A percentile compares a stretch with the other conserved stretches of the same genome.
Conservation (phyloP, 2,113 vertebrate species). For the Coreoperca whiteheadi region DNA sequence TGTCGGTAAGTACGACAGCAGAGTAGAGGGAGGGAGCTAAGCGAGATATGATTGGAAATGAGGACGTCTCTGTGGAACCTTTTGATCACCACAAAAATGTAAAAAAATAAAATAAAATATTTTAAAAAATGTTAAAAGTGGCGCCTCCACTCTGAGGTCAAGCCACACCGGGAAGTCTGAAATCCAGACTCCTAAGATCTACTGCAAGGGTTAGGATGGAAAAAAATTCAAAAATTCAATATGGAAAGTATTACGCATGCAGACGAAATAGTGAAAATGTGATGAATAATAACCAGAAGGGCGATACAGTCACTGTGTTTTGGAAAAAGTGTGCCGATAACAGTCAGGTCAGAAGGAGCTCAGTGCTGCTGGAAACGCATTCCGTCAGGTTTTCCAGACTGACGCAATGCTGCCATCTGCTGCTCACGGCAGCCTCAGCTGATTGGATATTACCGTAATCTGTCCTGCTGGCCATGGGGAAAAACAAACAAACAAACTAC, state of each 20-base stretch:
- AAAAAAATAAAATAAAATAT: no score
- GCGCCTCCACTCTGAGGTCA: conserved; percentile 34
- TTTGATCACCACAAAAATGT: conserved; percentile 52
- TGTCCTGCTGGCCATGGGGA: background rate
- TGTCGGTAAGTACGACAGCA: background rate
- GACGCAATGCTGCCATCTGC: conserved; percentile 69
- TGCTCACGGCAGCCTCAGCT: conserved; percentile 24
- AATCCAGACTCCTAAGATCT: background rate
- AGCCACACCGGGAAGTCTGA: conserved; percentile 31
- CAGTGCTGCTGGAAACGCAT: conserved; percentile 3
- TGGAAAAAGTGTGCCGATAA: conserved; percentile 3
- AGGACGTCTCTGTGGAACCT: conserved; percentile 38
- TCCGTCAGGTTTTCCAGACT: conserved; percentile 20
- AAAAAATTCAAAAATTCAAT: background rate
- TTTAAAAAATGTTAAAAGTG: no score
- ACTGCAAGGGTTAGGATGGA: background rate
- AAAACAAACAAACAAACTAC: background rate
- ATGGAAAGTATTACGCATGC: conserved; percentile 1
- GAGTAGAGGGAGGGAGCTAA: background rate
- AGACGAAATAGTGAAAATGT: conserved; percentile 10
- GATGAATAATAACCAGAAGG: conserved; percentile 28
- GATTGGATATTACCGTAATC: background rate
- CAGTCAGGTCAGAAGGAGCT: conserved; percentile 2
- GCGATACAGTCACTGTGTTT: background rate
- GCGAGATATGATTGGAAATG: background rate